These are phyloP conservation scores for Pelochelys cantorii DNA, from an alignment of 2,797 vertebrate species.

Conservation along the genomic window DNA sequence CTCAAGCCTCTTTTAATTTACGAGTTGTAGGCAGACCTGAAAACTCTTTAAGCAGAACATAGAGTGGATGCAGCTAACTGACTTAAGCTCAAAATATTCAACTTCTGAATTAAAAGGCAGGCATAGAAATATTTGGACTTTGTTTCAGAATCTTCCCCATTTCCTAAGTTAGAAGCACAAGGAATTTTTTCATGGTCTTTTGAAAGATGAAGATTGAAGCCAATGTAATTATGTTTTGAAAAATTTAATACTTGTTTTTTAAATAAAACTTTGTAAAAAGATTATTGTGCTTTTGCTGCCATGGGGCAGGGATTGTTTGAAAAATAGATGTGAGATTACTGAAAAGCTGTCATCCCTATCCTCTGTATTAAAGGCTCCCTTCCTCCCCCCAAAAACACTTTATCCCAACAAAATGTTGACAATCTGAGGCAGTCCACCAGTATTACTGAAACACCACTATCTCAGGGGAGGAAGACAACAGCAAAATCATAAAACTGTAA, in stretches of 20 bases:
- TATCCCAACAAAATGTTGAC: background rate
- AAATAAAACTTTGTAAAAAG: background rate
- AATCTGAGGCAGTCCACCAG: background rate
- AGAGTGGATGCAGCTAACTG: rapidly evolving
- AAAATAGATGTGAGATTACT: background rate
- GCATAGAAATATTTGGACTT: background rate
- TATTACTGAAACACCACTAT: background rate
- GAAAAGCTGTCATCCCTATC: background rate
- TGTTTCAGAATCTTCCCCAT: background rate
- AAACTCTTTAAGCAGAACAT: background rate
- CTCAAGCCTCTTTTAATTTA: background rate
- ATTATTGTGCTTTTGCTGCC: background rate
- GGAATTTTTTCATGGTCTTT: background rate
- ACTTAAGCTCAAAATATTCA: background rate
- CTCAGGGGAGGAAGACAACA: background rate
- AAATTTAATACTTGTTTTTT: background rate
- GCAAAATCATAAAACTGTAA: background rate
- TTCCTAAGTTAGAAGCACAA: background rate
- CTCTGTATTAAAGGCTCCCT: no score
- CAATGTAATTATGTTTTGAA: background rate
- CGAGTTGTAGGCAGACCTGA: rapidly evolving
- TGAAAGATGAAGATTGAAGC: background rate
- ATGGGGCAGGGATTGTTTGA: background rate
- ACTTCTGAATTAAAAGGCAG: background rate
- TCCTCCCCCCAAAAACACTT: background rate